Conservation (phyloP, 2,888 invertebrate genomes). For the Brachylomia viminalis region DNA sequence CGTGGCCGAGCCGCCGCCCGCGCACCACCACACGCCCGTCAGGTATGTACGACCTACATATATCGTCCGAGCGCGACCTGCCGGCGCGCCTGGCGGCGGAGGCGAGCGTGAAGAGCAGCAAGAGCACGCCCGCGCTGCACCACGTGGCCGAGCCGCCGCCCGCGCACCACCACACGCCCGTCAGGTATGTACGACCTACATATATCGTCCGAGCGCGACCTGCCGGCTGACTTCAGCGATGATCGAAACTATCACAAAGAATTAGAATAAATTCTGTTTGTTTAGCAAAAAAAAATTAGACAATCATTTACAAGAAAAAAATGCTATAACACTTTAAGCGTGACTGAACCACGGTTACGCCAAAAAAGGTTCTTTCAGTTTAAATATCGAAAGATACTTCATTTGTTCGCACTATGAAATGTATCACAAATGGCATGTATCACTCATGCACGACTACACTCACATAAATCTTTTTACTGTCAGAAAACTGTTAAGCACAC, state of each 20-base stretch:
- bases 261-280: neutral
- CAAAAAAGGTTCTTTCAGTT: neutral
- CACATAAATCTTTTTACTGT: neutral
- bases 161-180: slow-evolving; percentile 65
- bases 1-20: slow-evolving; percentile 83
- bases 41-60: neutral
- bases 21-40: slow-evolving; percentile 66
- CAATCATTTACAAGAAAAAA: neutral
- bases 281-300: neutral
- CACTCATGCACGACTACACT: neutral
- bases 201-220: no score
- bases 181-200: neutral
- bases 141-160: slow-evolving; percentile 85
- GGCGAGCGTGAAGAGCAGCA: slow-evolving; percentile 92
- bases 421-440: neutral
- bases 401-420: neutral
- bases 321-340: neutral
- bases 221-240: no score
- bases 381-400: neutral
- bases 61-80: slow-evolving; percentile 93
- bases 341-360: neutral
- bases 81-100: slow-evolving; percentile 93
- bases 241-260: neutral
- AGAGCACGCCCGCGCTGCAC: slow-evolving; percentile 97
- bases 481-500: neutral